phyloP scores from a whole-genome alignment of 2,888 invertebrate genomes.

The Drosophila fungiperda region DNA sequence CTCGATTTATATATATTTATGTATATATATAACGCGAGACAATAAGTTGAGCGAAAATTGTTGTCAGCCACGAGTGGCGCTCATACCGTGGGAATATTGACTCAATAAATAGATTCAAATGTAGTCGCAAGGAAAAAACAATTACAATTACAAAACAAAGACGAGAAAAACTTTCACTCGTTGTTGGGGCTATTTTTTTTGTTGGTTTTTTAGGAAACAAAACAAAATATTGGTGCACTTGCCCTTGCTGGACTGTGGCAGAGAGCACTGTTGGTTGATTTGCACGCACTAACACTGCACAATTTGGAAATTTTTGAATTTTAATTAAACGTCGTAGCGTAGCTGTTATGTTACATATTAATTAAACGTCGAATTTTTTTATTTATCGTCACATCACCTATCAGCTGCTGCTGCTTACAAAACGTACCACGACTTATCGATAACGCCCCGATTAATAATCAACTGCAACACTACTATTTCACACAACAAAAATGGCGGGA shows the following conservation, averaged over 20 bases:
- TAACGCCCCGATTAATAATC: constrained; percentile 30
- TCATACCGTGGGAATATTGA: constrained; percentile 50
- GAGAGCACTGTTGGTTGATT: constrained; percentile 41
- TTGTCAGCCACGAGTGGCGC: constrained; percentile 50
- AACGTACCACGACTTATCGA: constrained; percentile 43
- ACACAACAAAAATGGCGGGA: constrained; percentile 43
- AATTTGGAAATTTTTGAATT: constrained; percentile 66
- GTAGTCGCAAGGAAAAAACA: constrained; percentile 51
- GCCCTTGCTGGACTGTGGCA: constrained; percentile 55
- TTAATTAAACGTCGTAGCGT: constrained; percentile 61
- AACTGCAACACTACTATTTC: constrained; percentile 23
- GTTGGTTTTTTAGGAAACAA: constrained; percentile 19
- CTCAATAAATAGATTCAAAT: constrained; percentile 43
- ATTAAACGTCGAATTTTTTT: constrained; percentile 61
- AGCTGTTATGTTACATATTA: constrained; percentile 63
- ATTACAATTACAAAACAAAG: constrained; percentile 77
- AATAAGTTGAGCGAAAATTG: constrained; percentile 55
- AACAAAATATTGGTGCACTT: constrained; percentile 47
- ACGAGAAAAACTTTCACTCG: constrained; percentile 74
- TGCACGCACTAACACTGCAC: constrained; percentile 55
- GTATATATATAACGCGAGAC: constrained; percentile 32
- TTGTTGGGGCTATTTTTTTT: constrained; percentile 43
- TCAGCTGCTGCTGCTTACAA: constrained; percentile 66
- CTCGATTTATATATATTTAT: constrained; percentile 37
- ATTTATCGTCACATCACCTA: constrained; percentile 72